Evolutionary conservation across 2,888 invertebrate genomes (phyloP).

Genomic region (Parnassius smintheus): DNA sequence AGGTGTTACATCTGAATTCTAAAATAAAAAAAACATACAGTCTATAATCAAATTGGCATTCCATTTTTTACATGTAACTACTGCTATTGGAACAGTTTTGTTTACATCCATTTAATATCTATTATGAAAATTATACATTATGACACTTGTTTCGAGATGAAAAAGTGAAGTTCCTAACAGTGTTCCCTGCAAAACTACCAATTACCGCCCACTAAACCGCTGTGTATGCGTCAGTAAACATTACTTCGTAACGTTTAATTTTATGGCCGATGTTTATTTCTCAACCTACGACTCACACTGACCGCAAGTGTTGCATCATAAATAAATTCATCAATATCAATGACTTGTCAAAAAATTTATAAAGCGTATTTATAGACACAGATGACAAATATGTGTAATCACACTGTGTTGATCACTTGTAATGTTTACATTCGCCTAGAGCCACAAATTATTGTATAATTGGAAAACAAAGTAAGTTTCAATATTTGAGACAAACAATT

Average conservation of each 20-base stretch:
- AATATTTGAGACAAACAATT: too few species aligned
- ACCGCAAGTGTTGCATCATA: not conserved
- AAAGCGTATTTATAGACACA: not conserved
- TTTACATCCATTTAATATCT: not conserved
- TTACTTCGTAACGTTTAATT: not conserved
- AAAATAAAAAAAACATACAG: not conserved
- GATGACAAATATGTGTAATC: not conserved
- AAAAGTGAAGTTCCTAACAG: not conserved
- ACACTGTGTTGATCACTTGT: not conserved
- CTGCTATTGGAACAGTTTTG: not conserved
- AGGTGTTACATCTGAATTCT: too few species aligned
- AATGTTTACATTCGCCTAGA: too few species aligned
- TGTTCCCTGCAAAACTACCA: not conserved
- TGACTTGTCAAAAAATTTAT: constrained; percentile 2
- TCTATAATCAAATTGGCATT: not conserved
- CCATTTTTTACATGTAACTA: not conserved
- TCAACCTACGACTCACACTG: not conserved
- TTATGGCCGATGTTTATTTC: not conserved
- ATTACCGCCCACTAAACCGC: not conserved
- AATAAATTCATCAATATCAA: not conserved
- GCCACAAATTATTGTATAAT: too few species aligned
- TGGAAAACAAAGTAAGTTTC: too few species aligned
- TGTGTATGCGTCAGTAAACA: not conserved
- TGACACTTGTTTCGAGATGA: not conserved
- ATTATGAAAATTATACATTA: not conserved